Base-by-base conservation (phyloP, 2,797 vertebrate genomes). In the Spondyliosoma cantharus region DNA sequence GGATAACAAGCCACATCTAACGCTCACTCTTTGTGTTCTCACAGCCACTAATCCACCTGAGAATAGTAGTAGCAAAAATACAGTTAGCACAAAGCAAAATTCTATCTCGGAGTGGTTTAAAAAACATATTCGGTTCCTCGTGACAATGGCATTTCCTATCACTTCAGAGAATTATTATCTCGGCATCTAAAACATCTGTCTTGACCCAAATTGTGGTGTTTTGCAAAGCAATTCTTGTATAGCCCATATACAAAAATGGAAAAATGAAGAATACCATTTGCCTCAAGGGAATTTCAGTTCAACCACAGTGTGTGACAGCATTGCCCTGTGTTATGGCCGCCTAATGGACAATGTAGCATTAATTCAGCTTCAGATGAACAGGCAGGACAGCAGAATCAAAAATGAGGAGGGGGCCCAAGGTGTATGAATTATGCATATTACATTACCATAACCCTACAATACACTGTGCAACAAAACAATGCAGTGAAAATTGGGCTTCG, bases 341-440 rank as follows among this genome's bases (percentile, higher is more conserved):
- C 93, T 95, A 95, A 95, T 96, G 94, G 91, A 95, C 89, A 95
- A 91, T 89, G 93, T 92, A 95, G 95, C 91, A 96, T 96, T 95
- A 95, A 95, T 96, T 94, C 95, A 95, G 94, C 90, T 93, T 95
- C 93, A 96, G 94, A 95, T 96, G 96, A 97, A 96, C 95, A 96
- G 85, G 92, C 94, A 96, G 94, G 91, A 95, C 96, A 92, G 92
- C 90, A 86, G 93, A 95, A 95, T 95, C 93, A 94, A 93, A 95
- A 95, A 94, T 90, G 92, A 93, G 90, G 91, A 91, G 93, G 95
- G 90, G 92, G 91, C 85, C 93, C 92, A 87, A 91, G 93, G 92
- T 89, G 85, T 94, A 97, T 99, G 96, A 97, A 98, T 98, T 97
- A 98, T 98, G 96, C 94, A 98, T 97, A 93, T 87, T 91, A 92